These are phyloP conservation scores for Lordiphosa stackelbergi DNA, from an alignment of 1,140 invertebrate species.

Conservation along the genomic window DNA sequence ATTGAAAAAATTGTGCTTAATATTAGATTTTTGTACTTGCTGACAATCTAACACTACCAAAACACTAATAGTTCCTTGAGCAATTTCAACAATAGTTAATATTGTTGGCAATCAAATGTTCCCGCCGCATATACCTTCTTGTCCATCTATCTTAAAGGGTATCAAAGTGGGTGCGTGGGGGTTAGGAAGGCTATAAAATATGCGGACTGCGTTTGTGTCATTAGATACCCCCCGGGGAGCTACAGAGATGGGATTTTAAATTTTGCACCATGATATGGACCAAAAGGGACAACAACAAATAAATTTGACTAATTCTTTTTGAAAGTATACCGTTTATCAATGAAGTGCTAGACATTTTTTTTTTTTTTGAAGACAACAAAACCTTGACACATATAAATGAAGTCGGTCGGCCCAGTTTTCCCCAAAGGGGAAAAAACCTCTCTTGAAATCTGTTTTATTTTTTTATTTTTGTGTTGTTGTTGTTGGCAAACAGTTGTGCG, in stretches of 20 bases:
- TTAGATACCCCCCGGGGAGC: conserved; percentile 38
- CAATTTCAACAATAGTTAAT: no score
- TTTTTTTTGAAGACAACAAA: conserved; percentile 17
- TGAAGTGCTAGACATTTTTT: no score
- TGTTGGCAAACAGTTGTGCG: conserved; percentile 15
- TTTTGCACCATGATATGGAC: conserved; percentile 37
- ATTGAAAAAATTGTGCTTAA: no score
- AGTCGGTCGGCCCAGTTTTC: conserved; percentile 7
- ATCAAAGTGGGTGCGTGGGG: not conserved
- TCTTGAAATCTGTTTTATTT: conserved; percentile 7
- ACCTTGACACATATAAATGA: conserved; percentile 48
- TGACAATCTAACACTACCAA: no score
- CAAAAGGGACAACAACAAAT: not conserved
- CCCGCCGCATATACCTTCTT: not conserved
- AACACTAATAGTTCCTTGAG: no score
- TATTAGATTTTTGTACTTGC: no score
- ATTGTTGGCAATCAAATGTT: no score
- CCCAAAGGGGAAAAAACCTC: no score
- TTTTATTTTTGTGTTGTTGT: conserved; percentile 14
- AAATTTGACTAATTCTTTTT: conserved; percentile 5
- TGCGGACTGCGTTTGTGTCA: conserved; percentile 23
- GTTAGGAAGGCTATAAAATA: conserved; percentile 24
- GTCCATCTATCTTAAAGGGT: not conserved
- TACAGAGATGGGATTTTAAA: conserved; percentile 31
- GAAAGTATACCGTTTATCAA: not conserved